Base-by-base conservation (phyloP, 2,113 vertebrate species). In the Carettochelys insculpta region DNA sequence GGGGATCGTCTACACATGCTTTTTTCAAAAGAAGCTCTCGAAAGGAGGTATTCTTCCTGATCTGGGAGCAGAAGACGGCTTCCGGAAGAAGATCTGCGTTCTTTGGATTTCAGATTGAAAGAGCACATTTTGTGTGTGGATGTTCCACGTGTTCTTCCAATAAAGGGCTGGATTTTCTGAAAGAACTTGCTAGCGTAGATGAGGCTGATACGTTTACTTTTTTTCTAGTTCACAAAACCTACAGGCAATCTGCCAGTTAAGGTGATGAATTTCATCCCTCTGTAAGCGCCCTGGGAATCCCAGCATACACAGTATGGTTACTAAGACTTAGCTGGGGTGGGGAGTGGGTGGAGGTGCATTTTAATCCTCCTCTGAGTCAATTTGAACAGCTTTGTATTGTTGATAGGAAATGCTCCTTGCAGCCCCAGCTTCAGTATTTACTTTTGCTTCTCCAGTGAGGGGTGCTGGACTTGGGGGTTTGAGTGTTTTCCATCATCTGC, bases 361-460 rank as follows among this genome's bases (percentile, higher is more conserved):
- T 0, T 34, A 80, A n/a, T n/a, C 56, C 41, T 25, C 11, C 87
- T 82, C 48, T 13, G 56, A 48, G 11, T 0, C 3, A 56, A 31
- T 34, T 16, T 75, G 78, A 50, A 45, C 50, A 34, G 41, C 24
- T 6, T 31, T 48, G 38, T 0, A 0, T 8, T 77, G 77, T 82
- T 54, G 56, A 71, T 48, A 80, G 43, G 61, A 87, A 78, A 88
- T 73, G 31, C 76, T 73, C 51, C 47, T 8, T 17, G 83, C 65
- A 94, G 14, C n/a, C 27, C 77, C 48, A 76, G 25, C 4, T 2
- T n/a, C 79, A 91, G 47, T 81, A 86, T 94, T 95, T 94, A 80
- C 87, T 95, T 95, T 94, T 90, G 38, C 81, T 93, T 38, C 83
- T 52, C 56, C 84, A 31, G 12, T 58, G 27, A 58, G 29, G 27